Conservation (phyloP, 1,140 invertebrate genomes). For the Archivesica marissinica region DNA sequence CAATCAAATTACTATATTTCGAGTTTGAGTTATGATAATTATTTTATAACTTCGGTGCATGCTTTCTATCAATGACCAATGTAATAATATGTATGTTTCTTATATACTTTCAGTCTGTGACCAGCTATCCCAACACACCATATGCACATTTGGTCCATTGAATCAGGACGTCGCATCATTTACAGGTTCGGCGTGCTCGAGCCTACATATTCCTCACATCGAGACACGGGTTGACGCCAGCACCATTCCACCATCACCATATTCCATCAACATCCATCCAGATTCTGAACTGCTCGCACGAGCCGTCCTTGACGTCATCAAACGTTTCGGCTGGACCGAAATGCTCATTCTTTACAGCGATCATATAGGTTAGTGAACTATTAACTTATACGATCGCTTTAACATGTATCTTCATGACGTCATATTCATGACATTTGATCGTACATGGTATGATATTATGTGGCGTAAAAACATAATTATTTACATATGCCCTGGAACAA, state of each 20-base stretch:
- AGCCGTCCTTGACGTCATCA: conserved; percentile 48
- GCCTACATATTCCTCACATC: conserved; percentile 52
- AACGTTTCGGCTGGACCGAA: conserved; percentile 50
- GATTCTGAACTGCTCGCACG: conserved; percentile 39
- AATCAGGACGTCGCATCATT: conserved; percentile 45
- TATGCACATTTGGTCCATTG: conserved; percentile 50
- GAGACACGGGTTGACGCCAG: conserved; percentile 51
- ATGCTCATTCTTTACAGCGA: conserved; percentile 60
- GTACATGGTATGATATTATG: no score
- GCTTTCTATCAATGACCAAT: neutral
- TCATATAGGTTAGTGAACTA: conserved; percentile 54
- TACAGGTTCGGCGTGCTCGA: conserved; percentile 42
- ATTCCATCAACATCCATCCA: conserved; percentile 56
- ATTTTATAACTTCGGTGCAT: neutral
- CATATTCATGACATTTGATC: no score
- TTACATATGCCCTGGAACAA: no score
- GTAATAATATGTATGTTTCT: neutral
- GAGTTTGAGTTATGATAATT: neutral
- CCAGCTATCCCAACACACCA: conserved; percentile 16
- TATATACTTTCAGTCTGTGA: conserved; percentile 53
- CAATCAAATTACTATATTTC: neutral
- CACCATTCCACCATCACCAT: conserved; percentile 16
- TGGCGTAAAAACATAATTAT: no score
- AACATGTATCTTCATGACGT: no score
- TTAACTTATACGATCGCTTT: no score